phyloP scores from a whole-genome alignment of 2,888 invertebrate species.

The Azorinus chamasolen region DNA sequence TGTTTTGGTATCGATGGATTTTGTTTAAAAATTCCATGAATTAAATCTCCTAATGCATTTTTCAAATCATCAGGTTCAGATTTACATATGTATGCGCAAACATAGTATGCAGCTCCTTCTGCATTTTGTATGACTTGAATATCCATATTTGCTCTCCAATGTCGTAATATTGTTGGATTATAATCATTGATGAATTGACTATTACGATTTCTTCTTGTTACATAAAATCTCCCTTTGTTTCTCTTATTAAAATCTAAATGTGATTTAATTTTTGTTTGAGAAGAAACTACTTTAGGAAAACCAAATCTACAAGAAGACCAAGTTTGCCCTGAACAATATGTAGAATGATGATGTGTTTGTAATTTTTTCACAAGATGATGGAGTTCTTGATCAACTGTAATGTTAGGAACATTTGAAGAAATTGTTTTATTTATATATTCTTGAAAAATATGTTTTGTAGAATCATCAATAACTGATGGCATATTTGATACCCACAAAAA shows the following conservation, averaged over 20 bases:
- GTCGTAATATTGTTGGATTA: slow-evolving; percentile 28
- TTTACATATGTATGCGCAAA: slow-evolving; percentile 36
- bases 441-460: not conserved
- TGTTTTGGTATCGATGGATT: slow-evolving; percentile 15
- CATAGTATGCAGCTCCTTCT: slow-evolving; percentile 47
- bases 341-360: slow-evolving; percentile 6
- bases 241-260: slow-evolving; percentile 9
- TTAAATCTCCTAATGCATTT: slow-evolving; percentile 29
- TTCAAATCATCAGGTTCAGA: slow-evolving; percentile 42
- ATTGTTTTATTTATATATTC: slow-evolving; percentile 29
- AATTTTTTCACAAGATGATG: slow-evolving; percentile 5
- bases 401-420: not conserved
- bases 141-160: slow-evolving; percentile 54
- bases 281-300: slow-evolving; percentile 20
- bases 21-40: slow-evolving; percentile 17
- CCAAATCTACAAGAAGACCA: slow-evolving; percentile 5
- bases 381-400: not conserved
- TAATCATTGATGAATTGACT: slow-evolving; percentile 29
- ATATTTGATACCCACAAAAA: slow-evolving; percentile 38
- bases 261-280: slow-evolving; percentile 2
- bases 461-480: slow-evolving; percentile 8
- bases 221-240: slow-evolving; percentile 37
- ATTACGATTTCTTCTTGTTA: slow-evolving; percentile 11
- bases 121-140: slow-evolving; percentile 41
- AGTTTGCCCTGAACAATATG: not conserved